A percentile compares a stretch with the other conserved stretches of the same genome.
phyloP scores from a whole-genome alignment of 2,113 vertebrate species.

The Phaethon lepturus region DNA sequence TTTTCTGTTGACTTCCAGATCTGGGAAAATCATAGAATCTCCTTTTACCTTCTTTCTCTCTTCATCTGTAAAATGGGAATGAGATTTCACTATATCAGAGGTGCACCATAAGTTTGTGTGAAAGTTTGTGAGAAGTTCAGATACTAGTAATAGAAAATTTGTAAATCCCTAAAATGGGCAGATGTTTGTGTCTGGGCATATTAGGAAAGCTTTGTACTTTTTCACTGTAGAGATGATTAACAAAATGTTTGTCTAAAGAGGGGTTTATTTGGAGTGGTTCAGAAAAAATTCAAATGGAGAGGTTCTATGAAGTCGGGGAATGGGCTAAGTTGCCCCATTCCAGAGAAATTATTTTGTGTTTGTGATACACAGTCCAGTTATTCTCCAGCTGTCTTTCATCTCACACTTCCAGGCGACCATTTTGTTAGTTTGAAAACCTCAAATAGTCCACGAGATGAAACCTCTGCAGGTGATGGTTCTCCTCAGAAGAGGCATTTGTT shows the following conservation, averaged over 20 bases:
- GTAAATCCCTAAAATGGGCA: neutral
- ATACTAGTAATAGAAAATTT: neutral
- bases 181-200: neutral
- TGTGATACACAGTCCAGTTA: neutral
- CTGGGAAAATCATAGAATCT: constrained; percentile 7
- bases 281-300: neutral
- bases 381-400: neutral
- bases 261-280: neutral
- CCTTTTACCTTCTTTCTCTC: neutral
- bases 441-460: neutral
- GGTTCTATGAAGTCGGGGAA: neutral
- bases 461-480: neutral
- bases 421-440: neutral
- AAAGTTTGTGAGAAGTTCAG: neutral
- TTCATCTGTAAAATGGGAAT: neutral
- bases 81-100: neutral
- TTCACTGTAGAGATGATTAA: neutral
- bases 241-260: neutral
- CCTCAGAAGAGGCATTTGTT: neutral
- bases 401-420: neutral
- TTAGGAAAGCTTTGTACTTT: neutral
- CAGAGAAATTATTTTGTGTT: neutral
- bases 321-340: neutral
- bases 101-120: neutral
- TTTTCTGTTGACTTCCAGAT: neutral